These are phyloP conservation scores for Erethizon dorsatum DNA, from an alignment of 2,797 vertebrate species.

Conservation along the genomic window DNA sequence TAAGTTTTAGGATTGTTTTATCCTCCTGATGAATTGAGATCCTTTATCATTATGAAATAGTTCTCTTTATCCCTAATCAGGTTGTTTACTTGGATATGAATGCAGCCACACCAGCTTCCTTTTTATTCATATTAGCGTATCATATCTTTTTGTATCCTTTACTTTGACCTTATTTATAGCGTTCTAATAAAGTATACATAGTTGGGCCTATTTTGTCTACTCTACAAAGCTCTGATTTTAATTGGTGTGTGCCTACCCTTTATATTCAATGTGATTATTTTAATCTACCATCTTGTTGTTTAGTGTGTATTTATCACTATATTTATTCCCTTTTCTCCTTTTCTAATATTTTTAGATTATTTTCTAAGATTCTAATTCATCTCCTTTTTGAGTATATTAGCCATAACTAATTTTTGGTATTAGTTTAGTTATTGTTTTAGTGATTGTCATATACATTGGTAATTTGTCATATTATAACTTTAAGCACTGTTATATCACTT, in stretches of 20 bases:
- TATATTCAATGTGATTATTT: neutral
- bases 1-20: neutral
- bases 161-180: neutral
- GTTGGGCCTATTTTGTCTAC: neutral
- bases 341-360: neutral
- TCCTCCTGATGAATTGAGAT: neutral
- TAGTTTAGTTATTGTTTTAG: neutral
- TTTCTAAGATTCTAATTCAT: slow-evolving; percentile 15
- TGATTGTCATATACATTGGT: neutral
- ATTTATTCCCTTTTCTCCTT: neutral
- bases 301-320: neutral
- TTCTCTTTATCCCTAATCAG: neutral
- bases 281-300: neutral
- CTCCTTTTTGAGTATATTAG: neutral
- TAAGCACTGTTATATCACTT: neutral
- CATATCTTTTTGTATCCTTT: neutral
- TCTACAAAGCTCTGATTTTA: neutral
- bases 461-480: neutral
- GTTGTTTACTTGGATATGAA: neutral
- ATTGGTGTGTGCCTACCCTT: neutral
- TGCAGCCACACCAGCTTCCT: neutral
- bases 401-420: neutral
- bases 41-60: neutral
- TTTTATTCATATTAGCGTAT: neutral
- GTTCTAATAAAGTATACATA: neutral